A percentile compares a stretch with the other conserved stretches of the same genome.
These are phyloP conservation scores for Numenius phaeopus DNA, from an alignment of 2,797 vertebrate species.

Conservation along the genomic window DNA sequence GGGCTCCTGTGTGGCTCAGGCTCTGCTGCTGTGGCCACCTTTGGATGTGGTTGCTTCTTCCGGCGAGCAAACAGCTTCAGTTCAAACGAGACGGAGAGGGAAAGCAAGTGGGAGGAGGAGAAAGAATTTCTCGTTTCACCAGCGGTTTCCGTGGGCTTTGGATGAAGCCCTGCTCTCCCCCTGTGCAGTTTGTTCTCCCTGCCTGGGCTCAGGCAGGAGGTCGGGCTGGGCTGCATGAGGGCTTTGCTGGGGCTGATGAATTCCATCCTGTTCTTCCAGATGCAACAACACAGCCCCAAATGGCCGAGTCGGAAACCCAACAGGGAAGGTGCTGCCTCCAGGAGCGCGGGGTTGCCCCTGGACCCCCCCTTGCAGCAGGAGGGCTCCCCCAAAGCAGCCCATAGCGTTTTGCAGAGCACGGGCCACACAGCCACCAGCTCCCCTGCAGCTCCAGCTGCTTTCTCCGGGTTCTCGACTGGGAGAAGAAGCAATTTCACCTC, in stretches of 20 bases:
- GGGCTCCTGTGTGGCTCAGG: accelerated
- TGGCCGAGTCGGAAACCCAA: accelerated
- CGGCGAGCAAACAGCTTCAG: accelerated
- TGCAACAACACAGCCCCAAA: not conserved
- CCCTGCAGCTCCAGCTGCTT: not conserved
- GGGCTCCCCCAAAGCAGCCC: not conserved
- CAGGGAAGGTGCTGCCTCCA: not conserved
- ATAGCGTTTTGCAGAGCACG: not conserved
- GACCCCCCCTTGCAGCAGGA: not conserved
- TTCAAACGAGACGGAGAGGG: not conserved
- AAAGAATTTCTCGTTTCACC: not conserved
- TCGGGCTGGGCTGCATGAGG: accelerated
- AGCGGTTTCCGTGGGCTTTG: not conserved
- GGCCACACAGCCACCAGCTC: accelerated
- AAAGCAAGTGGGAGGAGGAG: not conserved
- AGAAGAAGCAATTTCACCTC: not conserved
- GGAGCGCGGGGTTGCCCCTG: accelerated
- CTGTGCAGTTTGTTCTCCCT: not conserved
- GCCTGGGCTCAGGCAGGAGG: not conserved
- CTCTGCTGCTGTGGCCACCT: accelerated
- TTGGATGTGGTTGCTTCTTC: not conserved
- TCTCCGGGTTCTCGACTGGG: accelerated
- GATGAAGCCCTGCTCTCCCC: not conserved
- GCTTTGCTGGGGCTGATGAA: not conserved
- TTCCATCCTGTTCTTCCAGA: not conserved